Percentiles rank a stretch among this genome's conserved stretches.
phyloP scores from a whole-genome alignment of 37 sponge, comb jelly and placozoan species.

The Ephydatia muelleri region DNA sequence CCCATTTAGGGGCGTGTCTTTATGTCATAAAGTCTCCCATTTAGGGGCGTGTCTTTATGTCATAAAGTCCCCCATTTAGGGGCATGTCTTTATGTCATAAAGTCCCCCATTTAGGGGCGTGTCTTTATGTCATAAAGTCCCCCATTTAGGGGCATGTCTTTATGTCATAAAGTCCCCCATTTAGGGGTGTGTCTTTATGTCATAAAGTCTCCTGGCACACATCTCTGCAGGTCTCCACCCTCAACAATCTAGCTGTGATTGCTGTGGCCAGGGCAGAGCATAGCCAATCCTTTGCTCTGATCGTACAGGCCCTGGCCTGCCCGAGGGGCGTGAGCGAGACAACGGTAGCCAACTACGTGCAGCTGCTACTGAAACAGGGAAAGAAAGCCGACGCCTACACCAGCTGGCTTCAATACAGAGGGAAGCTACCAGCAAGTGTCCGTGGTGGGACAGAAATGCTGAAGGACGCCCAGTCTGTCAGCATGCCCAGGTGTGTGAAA shows the following conservation, averaged over 20 bases:
- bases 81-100: too few relatives aligned
- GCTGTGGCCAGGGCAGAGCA: background rate
- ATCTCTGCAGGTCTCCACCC: background rate
- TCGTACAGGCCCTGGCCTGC: background rate
- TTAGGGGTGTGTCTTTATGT: too few relatives aligned
- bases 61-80: too few relatives aligned
- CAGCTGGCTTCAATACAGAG: background rate
- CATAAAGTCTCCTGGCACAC: too few relatives aligned
- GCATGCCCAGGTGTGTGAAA: background rate
- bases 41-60: too few relatives aligned
- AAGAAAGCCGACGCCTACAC: background rate
- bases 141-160: too few relatives aligned
- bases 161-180: too few relatives aligned
- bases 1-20: too few relatives aligned
- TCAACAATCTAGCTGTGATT: background rate
- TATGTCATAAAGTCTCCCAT: too few relatives aligned
- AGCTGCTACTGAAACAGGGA: background rate
- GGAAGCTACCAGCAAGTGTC: background rate
- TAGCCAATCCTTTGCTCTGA: background rate
- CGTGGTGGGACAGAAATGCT: background rate
- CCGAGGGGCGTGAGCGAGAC: background rate
- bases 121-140: too few relatives aligned
- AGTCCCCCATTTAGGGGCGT: too few relatives aligned
- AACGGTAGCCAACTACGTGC: background rate
- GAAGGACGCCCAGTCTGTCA: background rate